Base-by-base conservation (phyloP, 2,888 invertebrate species). In the Thereva unica region DNA sequence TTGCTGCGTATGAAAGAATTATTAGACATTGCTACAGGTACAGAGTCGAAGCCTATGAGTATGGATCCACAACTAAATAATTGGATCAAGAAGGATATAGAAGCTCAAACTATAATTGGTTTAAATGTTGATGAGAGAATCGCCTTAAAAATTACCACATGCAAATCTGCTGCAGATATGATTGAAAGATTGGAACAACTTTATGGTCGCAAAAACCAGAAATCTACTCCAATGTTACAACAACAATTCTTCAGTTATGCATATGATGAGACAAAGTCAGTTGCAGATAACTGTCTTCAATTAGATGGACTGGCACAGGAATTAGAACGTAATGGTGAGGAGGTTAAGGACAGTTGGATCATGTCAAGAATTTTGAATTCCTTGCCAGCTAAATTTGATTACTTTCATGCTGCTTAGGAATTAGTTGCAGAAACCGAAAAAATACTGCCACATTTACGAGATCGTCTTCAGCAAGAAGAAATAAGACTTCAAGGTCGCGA, bases 381-480 rank as follows among this genome's bases (percentile, higher is more conserved):
- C 10, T 23, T 40, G 41, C 55, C 41, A 4, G n/a, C 10, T 12
- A 55, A 40, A 10, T 23, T 55, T 34, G n/a, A 35, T 6, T 38
- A 55, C 40, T 55, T 55, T 23, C 35, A 37, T 3, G 10, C 55
- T 38, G 35, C 41, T 6, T 55, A 41, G 55, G 55, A 55, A n/a
- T 37, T n/a, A 2, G 40, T 55, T 23, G 23, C 40, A 6, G 55
- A 37, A 55, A 10, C n/a, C 12, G 1, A 23, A n/a, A 55, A 55
- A 12, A 55, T 9, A 4, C 12, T 55, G 55, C 37, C 37, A 38
- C n/a, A 23, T 38, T 35, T 55, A 9, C 35, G 35, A 1, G 55
- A 55, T 3, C 55, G 55, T 0, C 38, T n/a, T n/a, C n/a, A n/a
- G n/a, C n/a, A n/a, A n/a, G n/a, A n/a, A n/a, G n/a, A n/a, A n/a